A percentile compares a stretch with the other conserved stretches of the same genome.
phyloP scores from a whole-genome alignment of 2,888 invertebrate genomes.

The Chrysolina haemoptera region DNA sequence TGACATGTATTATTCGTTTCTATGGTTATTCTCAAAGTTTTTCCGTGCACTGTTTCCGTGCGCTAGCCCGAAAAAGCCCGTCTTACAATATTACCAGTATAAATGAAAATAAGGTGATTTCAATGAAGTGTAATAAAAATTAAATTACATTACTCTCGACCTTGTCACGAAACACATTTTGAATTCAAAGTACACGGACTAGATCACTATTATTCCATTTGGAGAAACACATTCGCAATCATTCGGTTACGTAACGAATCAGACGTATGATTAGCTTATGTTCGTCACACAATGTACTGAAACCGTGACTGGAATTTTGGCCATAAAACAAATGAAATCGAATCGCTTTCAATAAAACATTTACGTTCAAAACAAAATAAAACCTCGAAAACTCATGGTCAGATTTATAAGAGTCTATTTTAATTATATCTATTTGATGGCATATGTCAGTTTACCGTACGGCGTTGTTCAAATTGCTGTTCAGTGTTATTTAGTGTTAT shows the following conservation, averaged over 20 bases:
- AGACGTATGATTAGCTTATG: conserved; percentile 20
- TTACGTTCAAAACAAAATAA: not conserved
- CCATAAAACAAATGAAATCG: conserved; percentile 7
- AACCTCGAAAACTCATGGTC: not conserved
- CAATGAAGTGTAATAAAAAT: too few species aligned
- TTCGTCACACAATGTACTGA: conserved; percentile 12
- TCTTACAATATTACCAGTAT: too few species aligned
- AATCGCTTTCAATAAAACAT: not conserved
- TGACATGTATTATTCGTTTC: too few species aligned
- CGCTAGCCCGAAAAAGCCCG: too few species aligned
- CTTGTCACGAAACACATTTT: conserved; percentile 9
- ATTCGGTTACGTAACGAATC: conserved; percentile 11
- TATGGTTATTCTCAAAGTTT: too few species aligned
- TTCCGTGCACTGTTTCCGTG: too few species aligned
- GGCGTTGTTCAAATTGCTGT: too few species aligned
- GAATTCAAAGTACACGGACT: conserved; percentile 18
- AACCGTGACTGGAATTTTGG: conserved; percentile 15
- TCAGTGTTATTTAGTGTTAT: too few species aligned
- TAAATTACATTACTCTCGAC: conserved; percentile 14
- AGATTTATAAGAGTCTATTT: not conserved
- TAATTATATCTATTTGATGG: not conserved
- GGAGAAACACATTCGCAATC: conserved; percentile 18
- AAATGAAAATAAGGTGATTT: too few species aligned
- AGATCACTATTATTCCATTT: conserved; percentile 21
- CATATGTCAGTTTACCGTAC: too few species aligned